These are phyloP conservation scores for Mnemiopsis leidyi DNA, from an alignment of 37 sponge, comb jelly and placozoan species.

Conservation along the genomic window DNA sequence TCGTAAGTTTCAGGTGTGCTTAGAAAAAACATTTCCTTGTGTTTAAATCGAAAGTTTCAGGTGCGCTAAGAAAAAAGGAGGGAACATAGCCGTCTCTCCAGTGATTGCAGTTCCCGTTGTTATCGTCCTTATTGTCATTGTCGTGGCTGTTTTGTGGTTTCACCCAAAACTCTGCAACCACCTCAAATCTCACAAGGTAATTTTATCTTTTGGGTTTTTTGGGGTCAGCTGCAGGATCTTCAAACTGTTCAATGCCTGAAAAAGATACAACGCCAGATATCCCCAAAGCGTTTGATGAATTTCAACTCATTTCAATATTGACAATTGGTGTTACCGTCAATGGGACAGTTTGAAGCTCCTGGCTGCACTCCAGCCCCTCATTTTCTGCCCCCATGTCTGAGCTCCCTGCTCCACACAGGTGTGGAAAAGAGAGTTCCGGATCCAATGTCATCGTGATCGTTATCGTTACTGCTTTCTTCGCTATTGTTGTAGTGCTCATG, in stretches of 20 bases:
- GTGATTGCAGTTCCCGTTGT: background rate
- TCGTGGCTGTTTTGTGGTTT: background rate
- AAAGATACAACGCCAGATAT: too few relatives aligned
- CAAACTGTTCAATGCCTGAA: background rate
- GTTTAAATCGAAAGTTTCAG: background rate
- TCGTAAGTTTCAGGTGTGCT: background rate
- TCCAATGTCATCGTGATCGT: background rate
- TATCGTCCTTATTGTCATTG: background rate
- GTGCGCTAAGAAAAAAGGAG: constrained; percentile 2
- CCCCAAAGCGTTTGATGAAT: too few relatives aligned
- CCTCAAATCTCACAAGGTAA: background rate
- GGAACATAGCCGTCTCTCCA: background rate
- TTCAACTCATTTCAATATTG: too few relatives aligned
- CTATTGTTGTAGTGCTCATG: background rate
- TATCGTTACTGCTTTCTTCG: background rate
- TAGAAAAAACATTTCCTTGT: too few relatives aligned
- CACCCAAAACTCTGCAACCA: background rate
- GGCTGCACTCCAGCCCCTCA: background rate
- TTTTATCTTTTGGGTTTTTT: too few relatives aligned
- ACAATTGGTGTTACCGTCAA: too few relatives aligned
- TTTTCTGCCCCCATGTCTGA: background rate
- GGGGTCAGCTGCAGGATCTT: background rate
- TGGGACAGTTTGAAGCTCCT: background rate
- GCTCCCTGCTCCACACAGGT: background rate
- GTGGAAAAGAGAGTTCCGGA: background rate